Base-by-base conservation (phyloP, 2,797 vertebrate genomes). In the Chloroceryle inda region DNA sequence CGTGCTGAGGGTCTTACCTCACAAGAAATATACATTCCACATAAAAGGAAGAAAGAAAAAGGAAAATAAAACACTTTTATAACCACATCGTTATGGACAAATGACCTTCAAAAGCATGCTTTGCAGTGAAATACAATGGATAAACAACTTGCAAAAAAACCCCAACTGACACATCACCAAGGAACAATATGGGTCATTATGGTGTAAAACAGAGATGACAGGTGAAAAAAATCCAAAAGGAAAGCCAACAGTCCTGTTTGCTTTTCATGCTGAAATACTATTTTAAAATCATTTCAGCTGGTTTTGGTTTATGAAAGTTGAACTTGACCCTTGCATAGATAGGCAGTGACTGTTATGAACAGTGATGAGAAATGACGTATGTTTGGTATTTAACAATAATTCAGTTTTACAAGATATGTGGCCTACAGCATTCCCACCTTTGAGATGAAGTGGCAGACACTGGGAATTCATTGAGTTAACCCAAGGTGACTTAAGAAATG, bases 11-110 rank as follows among this genome's bases (percentile, higher is more conserved):
- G 93, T 98, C 98, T 98, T 98, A 98, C 98, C 98, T 98, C 98
- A 98, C 97, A 98, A 97, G 98, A 97, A 98, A 98, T 96, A 98
- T 52, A 98, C 56, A 98, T 98, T 98, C 98, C 98, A 98, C 98
- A 98, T 98, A 98, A 98, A 98, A 97, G 96, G 96, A 97, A 98
- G 96, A 97, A 97, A 98, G 96, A 97, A 98, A 98, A 98, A 97
- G 91, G 92, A 97, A 98, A 98, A 98, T 94, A 97, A 98, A 98
- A 97, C 97, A 97, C 94, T 97, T 97, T 98, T 98, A 98, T 97
- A 98, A 98, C 96, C 96, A 98, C 91, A 96, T 94, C 42, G 14
- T 95, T 94, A 97, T 85, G 97, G 98, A 98, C 89, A 97, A 95
- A 92, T 96, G 93, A 97, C 76, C 92, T 96, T 97, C 95, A 98